Base-by-base conservation (phyloP, 2,113 vertebrate species). In the Xiphorhynchus elegans region DNA sequence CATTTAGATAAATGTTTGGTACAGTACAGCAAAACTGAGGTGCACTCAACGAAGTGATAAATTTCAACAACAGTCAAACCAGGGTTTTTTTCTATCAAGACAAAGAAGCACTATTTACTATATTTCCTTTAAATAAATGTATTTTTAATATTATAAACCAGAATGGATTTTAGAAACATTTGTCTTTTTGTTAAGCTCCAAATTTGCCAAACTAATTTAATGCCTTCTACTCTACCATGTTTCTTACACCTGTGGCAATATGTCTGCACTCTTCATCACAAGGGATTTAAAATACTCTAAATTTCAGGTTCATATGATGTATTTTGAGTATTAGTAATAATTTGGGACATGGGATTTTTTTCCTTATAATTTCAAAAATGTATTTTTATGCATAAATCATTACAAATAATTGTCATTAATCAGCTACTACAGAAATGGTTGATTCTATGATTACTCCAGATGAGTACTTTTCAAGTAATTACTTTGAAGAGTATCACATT, bases 1-100 rank as follows among this genome's bases (percentile, higher is more conserved):
- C 98, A 98, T 98, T 98, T 98, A 98, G 96, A 98, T 97, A 97
- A 98, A 98, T 98, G 97, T 97, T 96, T 96, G 49, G 79, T 97
- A 89, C 87, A 89, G 84, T 95, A 91, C 77, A 92, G 92, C 83
- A 97, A 97, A 98, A 96, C 90, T 89, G 68, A 97, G 82, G 94
- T 91, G 67, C 95, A 89, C 88, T 79, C 95, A 97, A 58, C 93
- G 78, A 68, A 90, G 78, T 93, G 93, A 83, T 97, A 97, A 95
- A 96, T 97, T 95, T 95, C 87, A 87, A 87, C 80, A 96, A 91
- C 74, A 94, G 74, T 56, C 83, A 60, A 94, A 89, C 28, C 62
- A 93, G 92, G 11, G 4, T 69, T 79, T 85, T 78, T 91, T 39
- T 18, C 72, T 31, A 58, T 89, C 60, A 84, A 60, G 79, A 84